These are phyloP conservation scores for Castor canadensis DNA, from an alignment of 2,113 vertebrate species.

Conservation along the genomic window DNA sequence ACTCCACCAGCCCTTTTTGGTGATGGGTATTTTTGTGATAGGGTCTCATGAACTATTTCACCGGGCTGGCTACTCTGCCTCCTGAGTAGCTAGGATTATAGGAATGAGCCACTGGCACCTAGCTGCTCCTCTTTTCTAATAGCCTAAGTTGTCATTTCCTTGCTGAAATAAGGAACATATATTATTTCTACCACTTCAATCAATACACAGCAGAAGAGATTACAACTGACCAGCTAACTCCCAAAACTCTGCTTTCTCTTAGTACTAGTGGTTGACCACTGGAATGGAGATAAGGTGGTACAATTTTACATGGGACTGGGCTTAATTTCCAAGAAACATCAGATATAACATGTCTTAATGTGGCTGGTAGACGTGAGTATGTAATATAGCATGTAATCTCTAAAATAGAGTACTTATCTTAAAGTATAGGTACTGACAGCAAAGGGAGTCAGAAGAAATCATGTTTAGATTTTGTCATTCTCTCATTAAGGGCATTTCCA, in stretches of 20 bases:
- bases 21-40: too few relatives aligned
- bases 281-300: background rate
- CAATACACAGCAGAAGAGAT: background rate
- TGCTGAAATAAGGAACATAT: background rate
- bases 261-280: background rate
- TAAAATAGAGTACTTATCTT: background rate
- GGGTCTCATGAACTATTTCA: too few relatives aligned
- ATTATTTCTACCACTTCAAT: background rate
- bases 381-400: background rate
- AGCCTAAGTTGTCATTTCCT: background rate
- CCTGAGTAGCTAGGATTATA: too few relatives aligned
- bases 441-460: background rate
- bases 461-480: background rate
- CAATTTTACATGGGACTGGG: background rate
- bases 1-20: too few relatives aligned
- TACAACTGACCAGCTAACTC: background rate
- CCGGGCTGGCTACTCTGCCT: too few relatives aligned
- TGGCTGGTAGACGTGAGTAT: background rate
- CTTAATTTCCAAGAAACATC: constrained; percentile 9
- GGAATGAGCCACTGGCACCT: too few relatives aligned
- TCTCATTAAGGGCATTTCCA: background rate
- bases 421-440: background rate
- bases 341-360: background rate
- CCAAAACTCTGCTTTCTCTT: background rate
- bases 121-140: background rate